Base-by-base conservation (phyloP, 2,888 invertebrate species). In the Vesta saturnalis region DNA sequence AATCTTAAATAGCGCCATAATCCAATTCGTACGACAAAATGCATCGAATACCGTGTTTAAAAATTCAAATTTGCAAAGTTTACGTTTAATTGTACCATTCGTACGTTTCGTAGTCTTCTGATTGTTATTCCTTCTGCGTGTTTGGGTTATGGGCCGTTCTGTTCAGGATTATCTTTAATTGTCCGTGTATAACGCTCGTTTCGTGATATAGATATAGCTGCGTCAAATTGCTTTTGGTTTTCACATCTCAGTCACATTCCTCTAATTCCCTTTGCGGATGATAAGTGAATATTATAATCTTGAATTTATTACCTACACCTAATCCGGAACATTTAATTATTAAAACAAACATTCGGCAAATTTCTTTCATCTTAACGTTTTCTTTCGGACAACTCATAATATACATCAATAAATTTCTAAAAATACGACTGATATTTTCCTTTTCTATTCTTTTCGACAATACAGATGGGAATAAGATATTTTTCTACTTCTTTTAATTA, bases 61-160 rank as follows among this genome's bases (percentile, higher is more conserved):
- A 64, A 64, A 64, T 69, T 19, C 61, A 23, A 64, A 69, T 60
- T 64, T 64, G 23, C 59, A 52, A 60, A 54, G 57, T 43, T 69
- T 54, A 23, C 52, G 57, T 60, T 69, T 69, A 69, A 69, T 69
- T 60, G 68, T 49, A 56, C 69, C 52, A 69, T 64, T 43, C 60
- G 57, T 64, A 54, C 69, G 58, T 64, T 64, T 30, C 63, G 55
- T 63, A 46, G 54, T 60, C 60, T 66, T 59, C 57, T 49, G 64
- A 69, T 69, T 69, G 64, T 69, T 69, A 69, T 69, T 69, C 69
- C 61, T 46, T 64, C 57, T 57, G 64, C 69, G 69, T 69, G 57
- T 64, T 64, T 69, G 69, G 64, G 61, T 69, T 69, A 69, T 69
- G 69, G 61, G 49, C 64, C 64, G 60, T 69, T 69, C 61, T 69